Percentiles rank a stretch among this genome's conserved stretches.
Conservation (phyloP, 2,113 vertebrate species). For the Athene noctua region DNA sequence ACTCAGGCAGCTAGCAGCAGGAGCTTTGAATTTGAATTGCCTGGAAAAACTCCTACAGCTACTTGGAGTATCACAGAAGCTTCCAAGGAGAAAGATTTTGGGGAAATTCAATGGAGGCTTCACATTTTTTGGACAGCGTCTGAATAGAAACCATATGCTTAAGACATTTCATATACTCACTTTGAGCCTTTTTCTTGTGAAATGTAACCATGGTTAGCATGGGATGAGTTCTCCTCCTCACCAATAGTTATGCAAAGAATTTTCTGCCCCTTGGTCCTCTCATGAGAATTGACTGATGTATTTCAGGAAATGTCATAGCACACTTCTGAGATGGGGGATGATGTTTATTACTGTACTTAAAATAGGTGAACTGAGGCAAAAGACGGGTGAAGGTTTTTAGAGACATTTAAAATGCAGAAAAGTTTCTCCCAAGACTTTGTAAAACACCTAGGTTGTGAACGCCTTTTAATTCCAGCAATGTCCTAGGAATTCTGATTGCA, state of each 20-base stretch:
- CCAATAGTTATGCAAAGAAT: background rate
- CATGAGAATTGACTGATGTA: constrained; percentile 13
- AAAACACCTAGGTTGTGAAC: background rate
- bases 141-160: background rate
- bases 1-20: constrained; percentile 8
- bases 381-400: background rate
- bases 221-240: background rate
- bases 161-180: background rate
- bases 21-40: constrained; percentile 8
- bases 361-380: constrained; percentile 27
- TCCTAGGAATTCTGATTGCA: background rate
- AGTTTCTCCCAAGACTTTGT: background rate
- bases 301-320: constrained; percentile 27
- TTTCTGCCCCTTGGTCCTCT: constrained; percentile 16
- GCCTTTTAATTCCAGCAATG: background rate
- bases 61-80: background rate
- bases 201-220: background rate
- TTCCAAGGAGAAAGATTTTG: background rate
- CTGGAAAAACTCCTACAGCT: background rate
- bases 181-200: background rate
- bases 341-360: constrained; percentile 20
- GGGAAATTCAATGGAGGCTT: background rate
- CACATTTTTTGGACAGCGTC: background rate
- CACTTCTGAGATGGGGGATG: background rate
- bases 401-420: background rate